Percentiles rank a stretch among this genome's conserved stretches.
phyloP scores from a whole-genome alignment of 64 coral and sea anemone genomes.

The Porites australiensis region DNA sequence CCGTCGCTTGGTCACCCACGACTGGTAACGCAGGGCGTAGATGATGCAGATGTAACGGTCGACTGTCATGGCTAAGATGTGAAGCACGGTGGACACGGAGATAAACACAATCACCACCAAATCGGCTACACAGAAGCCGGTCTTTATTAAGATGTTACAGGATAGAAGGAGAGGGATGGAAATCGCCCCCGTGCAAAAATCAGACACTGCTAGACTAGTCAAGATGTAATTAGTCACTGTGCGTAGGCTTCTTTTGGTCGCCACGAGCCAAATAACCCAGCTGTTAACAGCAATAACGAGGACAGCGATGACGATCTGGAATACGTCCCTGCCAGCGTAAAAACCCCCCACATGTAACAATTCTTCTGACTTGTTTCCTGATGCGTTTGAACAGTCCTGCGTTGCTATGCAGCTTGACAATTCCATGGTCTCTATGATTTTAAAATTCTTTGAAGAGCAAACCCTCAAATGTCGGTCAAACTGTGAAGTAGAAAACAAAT shows the following conservation, averaged over 20 bases:
- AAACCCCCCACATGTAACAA: background rate
- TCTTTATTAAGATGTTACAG: constrained; percentile 55
- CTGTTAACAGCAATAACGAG: constrained; percentile 66
- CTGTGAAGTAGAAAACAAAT: background rate
- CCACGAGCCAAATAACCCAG: constrained; percentile 54
- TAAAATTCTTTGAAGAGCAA: background rate
- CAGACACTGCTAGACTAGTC: constrained; percentile 74
- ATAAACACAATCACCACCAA: constrained; percentile 50
- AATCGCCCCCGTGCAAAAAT: constrained; percentile 62
- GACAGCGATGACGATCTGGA: constrained; percentile 56
- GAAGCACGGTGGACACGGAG: constrained; percentile 68
- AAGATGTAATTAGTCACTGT: constrained; percentile 86
- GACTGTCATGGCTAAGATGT: constrained; percentile 77
- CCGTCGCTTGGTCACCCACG: constrained; percentile 56
- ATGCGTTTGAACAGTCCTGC: background rate
- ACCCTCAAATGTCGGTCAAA: background rate
- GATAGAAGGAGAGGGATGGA: constrained; percentile 62
- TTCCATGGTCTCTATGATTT: background rate
- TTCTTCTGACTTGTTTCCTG: background rate
- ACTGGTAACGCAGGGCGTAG: constrained; percentile 64
- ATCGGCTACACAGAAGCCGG: constrained; percentile 14
- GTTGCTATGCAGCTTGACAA: background rate
- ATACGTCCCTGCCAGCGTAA: background rate
- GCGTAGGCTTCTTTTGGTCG: constrained; percentile 31
- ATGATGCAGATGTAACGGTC: constrained; percentile 86